Evolutionary conservation across 2,797 vertebrate genomes (phyloP).

Genomic region (Fistularia tabacaria): DNA sequence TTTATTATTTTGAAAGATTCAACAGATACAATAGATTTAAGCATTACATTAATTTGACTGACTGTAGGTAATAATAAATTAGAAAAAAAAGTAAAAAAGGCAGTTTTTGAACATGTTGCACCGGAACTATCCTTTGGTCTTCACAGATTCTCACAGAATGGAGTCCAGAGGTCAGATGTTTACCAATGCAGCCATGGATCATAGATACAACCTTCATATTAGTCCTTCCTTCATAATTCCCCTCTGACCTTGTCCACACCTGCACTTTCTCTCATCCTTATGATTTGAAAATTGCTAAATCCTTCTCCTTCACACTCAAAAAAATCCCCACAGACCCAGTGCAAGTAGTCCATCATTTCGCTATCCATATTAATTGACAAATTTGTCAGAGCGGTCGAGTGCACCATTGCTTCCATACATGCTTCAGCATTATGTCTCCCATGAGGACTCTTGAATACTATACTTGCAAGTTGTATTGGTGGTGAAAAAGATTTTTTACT

Average conservation of each 20-base stretch:
- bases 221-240: constrained; percentile 53
- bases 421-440: constrained; percentile 25
- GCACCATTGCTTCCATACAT: constrained; percentile 48
- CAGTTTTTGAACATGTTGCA: neutral
- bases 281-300: constrained; percentile 52
- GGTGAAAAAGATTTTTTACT: constrained; percentile 65
- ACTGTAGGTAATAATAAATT: neutral
- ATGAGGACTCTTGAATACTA: constrained; percentile 16
- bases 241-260: constrained; percentile 58
- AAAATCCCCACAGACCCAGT: constrained; percentile 18
- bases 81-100: neutral
- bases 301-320: constrained; percentile 34
- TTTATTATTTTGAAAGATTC: no score
- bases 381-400: constrained; percentile 50
- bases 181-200: constrained; percentile 58
- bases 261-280: constrained; percentile 52
- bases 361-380: constrained; percentile 57
- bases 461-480: constrained; percentile 24
- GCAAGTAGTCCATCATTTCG: constrained; percentile 57
- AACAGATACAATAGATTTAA: no score
- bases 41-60: neutral
- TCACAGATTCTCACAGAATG: constrained; percentile 40
- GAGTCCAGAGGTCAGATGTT: constrained; percentile 58
- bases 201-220: constrained; percentile 55
- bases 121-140: constrained; percentile 26